These are phyloP conservation scores for Sussaba pulchella DNA, from an alignment of 2,888 invertebrate species.

Conservation along the genomic window DNA sequence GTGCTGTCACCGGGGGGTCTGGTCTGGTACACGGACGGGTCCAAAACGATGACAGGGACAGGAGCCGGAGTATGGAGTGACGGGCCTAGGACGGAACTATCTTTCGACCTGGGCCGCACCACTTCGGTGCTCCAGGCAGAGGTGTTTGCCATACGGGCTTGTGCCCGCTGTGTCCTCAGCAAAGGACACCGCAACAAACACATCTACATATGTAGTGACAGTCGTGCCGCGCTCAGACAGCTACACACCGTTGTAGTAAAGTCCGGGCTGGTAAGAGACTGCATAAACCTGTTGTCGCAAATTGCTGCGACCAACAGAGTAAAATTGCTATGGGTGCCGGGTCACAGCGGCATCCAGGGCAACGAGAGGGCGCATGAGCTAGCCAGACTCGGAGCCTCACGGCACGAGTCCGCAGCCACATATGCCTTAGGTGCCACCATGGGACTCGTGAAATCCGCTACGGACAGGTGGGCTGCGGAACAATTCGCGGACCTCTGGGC, in stretches of 20 bases:
- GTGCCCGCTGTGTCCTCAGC: neutral
- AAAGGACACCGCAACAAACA: conserved; percentile 25
- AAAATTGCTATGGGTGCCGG: conserved; percentile 33
- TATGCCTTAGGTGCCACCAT: neutral
- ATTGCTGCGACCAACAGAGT: conserved; percentile 2
- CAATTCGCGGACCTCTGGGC: neutral
- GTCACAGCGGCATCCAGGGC: conserved; percentile 14
- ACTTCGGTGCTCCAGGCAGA: conserved; percentile 32
- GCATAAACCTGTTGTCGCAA: neutral
- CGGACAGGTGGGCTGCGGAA: neutral
- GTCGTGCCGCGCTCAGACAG: conserved; percentile 19
- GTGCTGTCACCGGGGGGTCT: conserved; percentile 24
- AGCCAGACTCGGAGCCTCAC: conserved; percentile 6
- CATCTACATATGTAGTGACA: conserved; percentile 55
- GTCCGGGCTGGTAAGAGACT: neutral
- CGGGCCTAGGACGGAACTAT: conserved; percentile 5
- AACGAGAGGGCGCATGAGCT: conserved; percentile 14
- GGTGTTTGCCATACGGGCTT: conserved; percentile 1
- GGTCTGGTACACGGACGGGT: conserved; percentile 42
- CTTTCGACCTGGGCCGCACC: conserved; percentile 19
- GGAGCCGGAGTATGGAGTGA: conserved; percentile 38
- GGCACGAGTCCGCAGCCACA: neutral
- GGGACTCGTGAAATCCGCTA: neutral
- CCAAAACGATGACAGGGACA: conserved; percentile 17
- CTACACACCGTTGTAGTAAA: neutral